Evolutionary conservation across 2,797 vertebrate genomes (phyloP).

Genomic region (Leptoclinus maculatus): DNA sequence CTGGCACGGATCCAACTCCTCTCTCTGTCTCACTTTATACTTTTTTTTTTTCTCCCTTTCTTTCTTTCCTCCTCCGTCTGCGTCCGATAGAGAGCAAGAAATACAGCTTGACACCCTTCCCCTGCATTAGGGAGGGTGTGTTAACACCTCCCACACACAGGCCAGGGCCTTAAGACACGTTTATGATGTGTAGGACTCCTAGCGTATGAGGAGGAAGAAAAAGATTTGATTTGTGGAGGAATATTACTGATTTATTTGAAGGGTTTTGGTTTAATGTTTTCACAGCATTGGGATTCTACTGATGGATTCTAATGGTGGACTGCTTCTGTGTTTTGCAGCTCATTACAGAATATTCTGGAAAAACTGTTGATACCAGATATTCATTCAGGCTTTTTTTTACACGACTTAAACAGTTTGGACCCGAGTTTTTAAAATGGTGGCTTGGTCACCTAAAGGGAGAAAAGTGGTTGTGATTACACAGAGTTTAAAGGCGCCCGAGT

Average conservation of each 20-base stretch:
- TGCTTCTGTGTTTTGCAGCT: constrained; percentile 29
- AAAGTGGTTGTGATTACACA: constrained; percentile 45
- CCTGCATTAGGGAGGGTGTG: constrained; percentile 51
- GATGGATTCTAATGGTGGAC: constrained; percentile 29
- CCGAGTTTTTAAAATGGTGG: constrained; percentile 28
- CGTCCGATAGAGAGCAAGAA: constrained; percentile 32
- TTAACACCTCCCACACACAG: constrained; percentile 63
- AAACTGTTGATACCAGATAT: constrained; percentile 30
- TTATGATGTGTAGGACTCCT: constrained; percentile 59
- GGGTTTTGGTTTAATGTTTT: constrained; percentile 31
- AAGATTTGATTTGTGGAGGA: constrained; percentile 15
- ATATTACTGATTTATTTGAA: constrained; percentile 34
- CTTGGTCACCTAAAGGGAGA: constrained; percentile 5
- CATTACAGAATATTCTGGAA: constrained; percentile 41
- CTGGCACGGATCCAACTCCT: background rate
- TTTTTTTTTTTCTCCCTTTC: background rate
- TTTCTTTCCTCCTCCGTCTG: constrained; percentile 16
- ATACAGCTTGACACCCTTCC: constrained; percentile 52
- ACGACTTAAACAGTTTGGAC: constrained; percentile 13
- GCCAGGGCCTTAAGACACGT: constrained; percentile 47
- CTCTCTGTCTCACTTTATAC: constrained; percentile 5
- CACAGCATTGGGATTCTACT: constrained; percentile 36
- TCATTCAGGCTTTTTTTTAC: constrained; percentile 26
- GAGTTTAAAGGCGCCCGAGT: constrained; percentile 31
- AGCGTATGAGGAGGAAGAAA: constrained; percentile 2